Evolutionary conservation across 2,888 invertebrate species (phyloP).

Genomic region (Chrysotoxum bicinctum): DNA sequence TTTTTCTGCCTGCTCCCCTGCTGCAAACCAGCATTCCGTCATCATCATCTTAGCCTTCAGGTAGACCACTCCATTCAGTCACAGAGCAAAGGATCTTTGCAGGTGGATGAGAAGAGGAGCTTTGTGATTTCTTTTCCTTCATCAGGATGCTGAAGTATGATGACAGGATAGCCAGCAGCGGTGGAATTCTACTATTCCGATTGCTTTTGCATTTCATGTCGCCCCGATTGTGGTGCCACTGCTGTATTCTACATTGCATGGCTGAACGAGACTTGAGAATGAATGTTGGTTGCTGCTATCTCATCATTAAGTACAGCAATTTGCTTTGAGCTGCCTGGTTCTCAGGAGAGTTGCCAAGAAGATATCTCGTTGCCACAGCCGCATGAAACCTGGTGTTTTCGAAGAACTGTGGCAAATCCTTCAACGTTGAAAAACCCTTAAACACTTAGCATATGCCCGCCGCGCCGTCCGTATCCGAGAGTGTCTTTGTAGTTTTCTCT

Average conservation of each 20-base stretch:
- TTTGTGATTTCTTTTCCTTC: conserved; percentile 36
- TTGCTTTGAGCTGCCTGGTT: conserved; percentile 51
- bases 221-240: conserved; percentile 47
- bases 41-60: conserved; percentile 64
- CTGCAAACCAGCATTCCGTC: neutral
- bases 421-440: conserved; percentile 34
- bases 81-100: conserved; percentile 33
- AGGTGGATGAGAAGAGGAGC: conserved; percentile 12
- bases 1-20: conserved; percentile 38
- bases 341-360: conserved; percentile 14
- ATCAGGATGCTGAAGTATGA: conserved; percentile 46
- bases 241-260: conserved; percentile 6
- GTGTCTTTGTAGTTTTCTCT: conserved; percentile 21
- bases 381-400: conserved; percentile 37
- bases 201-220: conserved; percentile 64
- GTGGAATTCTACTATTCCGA: conserved; percentile 56
- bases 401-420: conserved; percentile 27
- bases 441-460: conserved; percentile 30
- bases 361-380: conserved; percentile 34
- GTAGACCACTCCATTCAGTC: conserved; percentile 57
- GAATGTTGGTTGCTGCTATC: conserved; percentile 36
- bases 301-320: conserved; percentile 52
- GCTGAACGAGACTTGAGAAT: conserved; percentile 16
- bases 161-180: conserved; percentile 63
- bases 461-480: neutral